Percentiles rank a stretch among this genome's conserved stretches.
phyloP scores from a whole-genome alignment of 2,113 vertebrate genomes.

The rat (Rattus norvegicus) region GRCr8 NC_086036.1:26242501-26243000 shows the following conservation, averaged over 20 bases:
- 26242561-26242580: background rate
- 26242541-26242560: background rate
- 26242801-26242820: background rate
- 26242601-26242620: background rate
- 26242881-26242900: background rate
- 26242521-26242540: slow-evolving; percentile 1
- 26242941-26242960: background rate
- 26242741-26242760: background rate
- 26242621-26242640: background rate
- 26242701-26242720: background rate
- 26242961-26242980: background rate
- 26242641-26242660: background rate
- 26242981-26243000: background rate
- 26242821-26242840: background rate
- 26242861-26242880: background rate
- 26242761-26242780: background rate
- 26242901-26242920: background rate
- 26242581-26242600: background rate
- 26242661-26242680: background rate
- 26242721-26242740: background rate
- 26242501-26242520: background rate
- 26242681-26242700: background rate
- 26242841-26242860: slow-evolving; percentile 2
- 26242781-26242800: background rate
- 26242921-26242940: background rate